Conservation (phyloP, 2,113 vertebrate species). For the Datnioides undecimradiatus region DNA sequence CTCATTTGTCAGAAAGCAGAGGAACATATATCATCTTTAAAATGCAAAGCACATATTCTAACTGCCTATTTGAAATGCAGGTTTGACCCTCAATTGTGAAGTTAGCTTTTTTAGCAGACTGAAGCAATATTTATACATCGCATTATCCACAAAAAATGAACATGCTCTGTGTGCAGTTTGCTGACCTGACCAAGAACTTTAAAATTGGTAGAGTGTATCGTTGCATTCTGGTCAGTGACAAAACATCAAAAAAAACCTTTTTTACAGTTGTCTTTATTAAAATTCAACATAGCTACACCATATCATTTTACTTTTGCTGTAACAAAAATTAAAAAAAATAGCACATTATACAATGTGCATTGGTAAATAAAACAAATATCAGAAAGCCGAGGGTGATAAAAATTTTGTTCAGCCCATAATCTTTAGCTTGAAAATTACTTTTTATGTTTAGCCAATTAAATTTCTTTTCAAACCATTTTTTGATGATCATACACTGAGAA, state of each 20-base stretch:
- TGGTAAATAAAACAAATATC: no score
- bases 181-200: not conserved
- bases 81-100: conserved; percentile 14
- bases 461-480: no score
- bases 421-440: no score
- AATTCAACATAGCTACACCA: not conserved
- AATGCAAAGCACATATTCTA: conserved; percentile 8
- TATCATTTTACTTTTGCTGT: not conserved
- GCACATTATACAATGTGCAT: not conserved
- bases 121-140: not conserved
- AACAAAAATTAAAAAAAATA: not conserved
- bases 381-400: no score
- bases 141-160: not conserved
- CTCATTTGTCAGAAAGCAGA: no score
- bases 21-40: not conserved
- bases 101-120: conserved; percentile 6
- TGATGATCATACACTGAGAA: no score
- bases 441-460: no score
- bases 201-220: no score
- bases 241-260: not conserved
- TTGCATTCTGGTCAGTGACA: not conserved
- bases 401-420: no score
- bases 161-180: not conserved
- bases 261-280: not conserved
- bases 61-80: not conserved